Conservation (phyloP, 2,797 vertebrate genomes). For the Vireo griseus region DNA sequence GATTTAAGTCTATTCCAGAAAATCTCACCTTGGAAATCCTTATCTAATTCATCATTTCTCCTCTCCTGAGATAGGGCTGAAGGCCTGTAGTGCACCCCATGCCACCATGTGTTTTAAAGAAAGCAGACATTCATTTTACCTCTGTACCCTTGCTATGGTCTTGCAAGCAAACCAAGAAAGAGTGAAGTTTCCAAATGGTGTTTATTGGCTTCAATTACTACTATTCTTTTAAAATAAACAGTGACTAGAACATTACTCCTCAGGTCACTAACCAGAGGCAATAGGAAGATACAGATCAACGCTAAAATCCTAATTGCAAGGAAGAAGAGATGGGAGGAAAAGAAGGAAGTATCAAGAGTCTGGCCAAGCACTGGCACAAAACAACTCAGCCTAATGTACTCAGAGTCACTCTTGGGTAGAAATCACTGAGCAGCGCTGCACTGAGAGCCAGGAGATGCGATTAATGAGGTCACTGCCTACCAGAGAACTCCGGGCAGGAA, state of each 20-base stretch:
- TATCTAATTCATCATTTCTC: background rate
- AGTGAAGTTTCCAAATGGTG: background rate
- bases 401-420: accelerated
- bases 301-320: background rate
- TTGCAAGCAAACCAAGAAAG: background rate
- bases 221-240: background rate
- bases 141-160: background rate
- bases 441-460: background rate
- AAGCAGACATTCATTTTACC: background rate
- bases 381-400: background rate
- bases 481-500: background rate
- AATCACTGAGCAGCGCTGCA: background rate
- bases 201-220: background rate
- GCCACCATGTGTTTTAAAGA: background rate
- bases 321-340: background rate
- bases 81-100: background rate
- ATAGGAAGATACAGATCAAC: background rate
- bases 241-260: background rate
- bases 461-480: background rate
- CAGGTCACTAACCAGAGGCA: background rate
- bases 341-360: background rate
- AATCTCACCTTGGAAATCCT: background rate
- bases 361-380: background rate
- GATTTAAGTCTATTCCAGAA: background rate
- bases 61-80: background rate